phyloP scores from a whole-genome alignment of 2,888 invertebrate genomes.

The Alloplasta piceator region DNA sequence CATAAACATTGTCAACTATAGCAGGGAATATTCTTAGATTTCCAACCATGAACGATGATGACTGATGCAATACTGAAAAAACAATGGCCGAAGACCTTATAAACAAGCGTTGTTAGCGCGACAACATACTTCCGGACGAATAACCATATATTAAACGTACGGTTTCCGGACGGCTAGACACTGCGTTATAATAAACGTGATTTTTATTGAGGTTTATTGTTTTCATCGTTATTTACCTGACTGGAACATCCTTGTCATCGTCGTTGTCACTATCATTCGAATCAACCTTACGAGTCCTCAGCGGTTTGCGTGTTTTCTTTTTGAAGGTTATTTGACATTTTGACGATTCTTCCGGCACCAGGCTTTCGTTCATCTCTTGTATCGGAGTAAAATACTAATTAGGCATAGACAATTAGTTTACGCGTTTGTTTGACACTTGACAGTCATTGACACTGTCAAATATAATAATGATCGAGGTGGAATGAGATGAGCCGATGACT shows the following conservation, averaged over 20 bases:
- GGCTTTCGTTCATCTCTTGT: slow-evolving; percentile 32
- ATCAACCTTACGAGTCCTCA: slow-evolving; percentile 73
- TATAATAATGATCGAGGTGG: no score
- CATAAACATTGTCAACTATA: no score
- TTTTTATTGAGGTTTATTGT: slow-evolving; percentile 8
- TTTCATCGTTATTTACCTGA: slow-evolving; percentile 70
- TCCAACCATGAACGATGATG: no score
- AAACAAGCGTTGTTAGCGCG: no score
- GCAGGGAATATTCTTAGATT: no score
- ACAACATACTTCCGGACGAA: no score
- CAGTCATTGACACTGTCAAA: no score
- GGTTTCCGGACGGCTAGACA: no score
- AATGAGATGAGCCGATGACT: no score
- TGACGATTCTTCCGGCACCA: slow-evolving; percentile 46
- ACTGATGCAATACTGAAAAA: no score
- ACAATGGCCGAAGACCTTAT: no score
- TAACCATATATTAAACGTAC: no score
- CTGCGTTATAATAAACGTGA: background rate
- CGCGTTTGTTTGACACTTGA: slow-evolving; percentile 15
- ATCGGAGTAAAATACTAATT: background rate
- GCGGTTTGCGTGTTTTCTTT: slow-evolving; percentile 70
- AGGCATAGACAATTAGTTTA: background rate
- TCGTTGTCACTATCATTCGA: slow-evolving; percentile 74
- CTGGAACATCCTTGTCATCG: slow-evolving; percentile 66
- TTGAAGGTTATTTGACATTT: slow-evolving; percentile 75